Evolutionary conservation across 2,888 invertebrate genomes (phyloP), one percentile per base, ranked within the genome.

Genomic region (Augiades crinisus): DNA sequence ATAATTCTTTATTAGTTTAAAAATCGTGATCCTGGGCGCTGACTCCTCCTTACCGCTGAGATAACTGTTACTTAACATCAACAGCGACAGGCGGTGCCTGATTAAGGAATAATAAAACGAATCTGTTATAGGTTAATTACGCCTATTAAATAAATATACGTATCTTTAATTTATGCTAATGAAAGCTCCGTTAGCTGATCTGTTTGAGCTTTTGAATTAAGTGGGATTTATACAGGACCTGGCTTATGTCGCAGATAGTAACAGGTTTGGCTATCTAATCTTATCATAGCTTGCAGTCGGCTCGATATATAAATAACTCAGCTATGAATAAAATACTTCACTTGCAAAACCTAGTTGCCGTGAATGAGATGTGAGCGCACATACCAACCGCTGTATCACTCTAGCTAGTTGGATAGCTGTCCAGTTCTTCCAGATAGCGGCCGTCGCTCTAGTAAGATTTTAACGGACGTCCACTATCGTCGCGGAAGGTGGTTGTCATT

Each of bases 211-310:
- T 47, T 36, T 22, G 46, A 37, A 36, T 36, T 37, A 44, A 44
- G 44, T 37, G 27, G 46, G 37, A 47, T 44, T 44, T 44, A 51
- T 51, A 37, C 43, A 44, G 43, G 43, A 37, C 44, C 37, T 37
- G 50, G 43, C 43, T 51, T 37, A 50, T 37, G 44, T 36, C 24
- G 50, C 43, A 41, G 43, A 43, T 43, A 36, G 14, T 37, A 44
- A 51, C 50, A 51, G 50, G 50, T 51, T 44, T 37, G 36, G 27
- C 37, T 51, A 51, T 51, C 50, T 51, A 44, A 51, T 51, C 50
- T 51, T 51, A 51, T 51, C 50, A 51, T 21, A 34, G 36, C 19
- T 19, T 31, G 50, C 30, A 43, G 27, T 44, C 31, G 16, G 13
- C 37, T 31, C 19, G 16, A 44, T 36, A 37, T 51, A 51, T 51